phyloP scores from a whole-genome alignment of 2,797 vertebrate genomes.

The Amphiprion clarkii region DNA sequence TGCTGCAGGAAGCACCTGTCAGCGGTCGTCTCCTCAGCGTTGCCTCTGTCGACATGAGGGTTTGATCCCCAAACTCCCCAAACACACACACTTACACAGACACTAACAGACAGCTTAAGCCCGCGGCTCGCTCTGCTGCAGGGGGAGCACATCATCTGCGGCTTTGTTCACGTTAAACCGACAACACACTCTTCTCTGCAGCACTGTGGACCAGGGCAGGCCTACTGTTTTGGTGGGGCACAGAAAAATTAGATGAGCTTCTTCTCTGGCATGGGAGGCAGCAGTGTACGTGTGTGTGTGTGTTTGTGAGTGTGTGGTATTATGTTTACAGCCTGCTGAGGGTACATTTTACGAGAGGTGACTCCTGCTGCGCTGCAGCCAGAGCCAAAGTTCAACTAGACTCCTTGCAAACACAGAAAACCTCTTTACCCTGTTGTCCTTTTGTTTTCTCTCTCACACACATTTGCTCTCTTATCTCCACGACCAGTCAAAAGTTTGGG shows the following conservation, averaged over 20 bases:
- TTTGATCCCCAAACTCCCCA: conserved; percentile 80
- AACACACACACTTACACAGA: conserved; percentile 80
- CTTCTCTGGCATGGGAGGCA: background rate
- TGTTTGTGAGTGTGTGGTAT: conserved; percentile 56
- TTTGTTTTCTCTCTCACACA: background rate
- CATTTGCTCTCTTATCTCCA: too few species aligned
- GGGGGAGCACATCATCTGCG: conserved; percentile 11
- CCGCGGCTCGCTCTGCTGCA: conserved; percentile 31
- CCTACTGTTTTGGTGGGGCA: conserved; percentile 1
- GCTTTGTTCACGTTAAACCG: conserved; percentile 48
- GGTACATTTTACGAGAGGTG: conserved; percentile 78
- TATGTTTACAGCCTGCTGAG: conserved; percentile 79
- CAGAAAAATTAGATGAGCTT: background rate
- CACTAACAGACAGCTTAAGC: conserved; percentile 82
- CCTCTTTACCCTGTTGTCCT: conserved; percentile 26
- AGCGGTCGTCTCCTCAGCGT: conserved; percentile 66
- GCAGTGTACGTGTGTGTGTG: conserved; percentile 30
- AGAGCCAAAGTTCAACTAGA: conserved; percentile 83
- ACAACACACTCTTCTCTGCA: conserved; percentile 30
- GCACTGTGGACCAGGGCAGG: background rate
- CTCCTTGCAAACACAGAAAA: conserved; percentile 36
- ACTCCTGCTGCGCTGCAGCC: conserved; percentile 54
- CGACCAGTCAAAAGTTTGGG: too few species aligned
- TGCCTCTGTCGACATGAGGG: conserved; percentile 80
- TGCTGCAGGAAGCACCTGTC: conserved; percentile 85